These are phyloP conservation scores for Agrotis ipsilon DNA, from an alignment of 2,888 invertebrate genomes.

Conservation along the genomic window DNA sequence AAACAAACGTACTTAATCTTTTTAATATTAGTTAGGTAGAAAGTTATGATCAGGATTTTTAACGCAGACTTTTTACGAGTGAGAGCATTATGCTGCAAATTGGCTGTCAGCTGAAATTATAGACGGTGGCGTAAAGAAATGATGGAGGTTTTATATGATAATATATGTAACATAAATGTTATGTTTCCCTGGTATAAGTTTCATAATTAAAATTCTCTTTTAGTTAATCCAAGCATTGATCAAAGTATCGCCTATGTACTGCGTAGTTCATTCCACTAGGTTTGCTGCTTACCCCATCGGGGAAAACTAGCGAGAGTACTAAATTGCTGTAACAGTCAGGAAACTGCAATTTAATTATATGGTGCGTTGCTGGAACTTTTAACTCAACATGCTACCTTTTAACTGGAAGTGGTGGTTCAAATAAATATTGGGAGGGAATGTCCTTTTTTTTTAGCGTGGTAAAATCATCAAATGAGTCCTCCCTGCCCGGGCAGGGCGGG, in stretches of 20 bases:
- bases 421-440: background rate
- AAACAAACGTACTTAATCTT: too few relatives aligned
- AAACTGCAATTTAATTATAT: constrained; percentile 48
- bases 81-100: background rate
- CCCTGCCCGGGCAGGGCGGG: too few relatives aligned
- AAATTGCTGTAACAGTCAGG: constrained; percentile 26
- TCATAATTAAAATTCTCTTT: background rate
- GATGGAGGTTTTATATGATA: background rate
- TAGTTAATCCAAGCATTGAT: background rate
- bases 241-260: background rate
- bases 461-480: too few relatives aligned
- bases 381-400: constrained; percentile 19
- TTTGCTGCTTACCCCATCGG: constrained; percentile 11
- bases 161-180: background rate
- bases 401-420: constrained; percentile 11
- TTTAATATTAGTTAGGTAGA: too few relatives aligned
- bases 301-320: constrained; percentile 21
- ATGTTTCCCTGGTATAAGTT: too few relatives aligned
- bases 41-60: background rate
- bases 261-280: constrained; percentile 13
- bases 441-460: too few relatives aligned
- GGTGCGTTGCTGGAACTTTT: constrained; percentile 33
- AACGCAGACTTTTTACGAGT: constrained; percentile 7
- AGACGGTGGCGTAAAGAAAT: background rate
- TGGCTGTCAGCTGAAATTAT: constrained; percentile 2